Evolutionary conservation across 2,113 vertebrate species (phyloP).

Genomic region (Ursus arctos): DNA sequence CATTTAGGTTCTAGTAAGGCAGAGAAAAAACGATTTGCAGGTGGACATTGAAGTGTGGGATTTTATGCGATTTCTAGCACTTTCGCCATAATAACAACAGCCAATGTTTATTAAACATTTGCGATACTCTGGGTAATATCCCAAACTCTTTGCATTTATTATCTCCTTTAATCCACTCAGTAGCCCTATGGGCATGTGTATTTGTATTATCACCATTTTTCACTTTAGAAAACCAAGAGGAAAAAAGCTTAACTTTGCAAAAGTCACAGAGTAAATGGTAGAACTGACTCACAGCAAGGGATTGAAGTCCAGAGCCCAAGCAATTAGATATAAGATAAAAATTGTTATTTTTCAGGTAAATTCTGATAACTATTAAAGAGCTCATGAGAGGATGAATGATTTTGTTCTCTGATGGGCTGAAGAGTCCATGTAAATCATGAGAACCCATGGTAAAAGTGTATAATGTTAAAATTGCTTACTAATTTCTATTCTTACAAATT

Average conservation of each 20-base stretch:
- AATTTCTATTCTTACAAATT: not conserved
- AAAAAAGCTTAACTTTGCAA: not conserved
- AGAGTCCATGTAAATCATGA: not conserved
- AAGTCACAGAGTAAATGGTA: not conserved
- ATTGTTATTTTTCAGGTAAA: not conserved
- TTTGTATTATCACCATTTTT: not conserved
- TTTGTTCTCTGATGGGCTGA: not conserved
- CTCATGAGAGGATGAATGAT: not conserved
- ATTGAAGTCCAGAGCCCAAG: not conserved
- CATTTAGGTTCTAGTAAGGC: not conserved
- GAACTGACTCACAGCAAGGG: not conserved
- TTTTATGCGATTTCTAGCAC: not conserved
- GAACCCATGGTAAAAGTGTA: not conserved
- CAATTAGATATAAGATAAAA: not conserved
- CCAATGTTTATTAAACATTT: not conserved
- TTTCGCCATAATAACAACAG: not conserved
- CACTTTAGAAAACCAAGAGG: not conserved
- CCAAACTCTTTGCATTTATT: not conserved
- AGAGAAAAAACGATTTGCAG: not conserved
- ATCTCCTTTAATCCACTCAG: not conserved
- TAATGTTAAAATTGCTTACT: not conserved
- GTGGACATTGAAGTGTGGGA: not conserved
- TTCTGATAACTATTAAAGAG: not conserved
- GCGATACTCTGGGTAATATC: not conserved
- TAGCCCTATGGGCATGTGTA: not conserved